Evolutionary conservation across 2,888 invertebrate genomes (phyloP).

Genomic region (Phengaris alcon): DNA sequence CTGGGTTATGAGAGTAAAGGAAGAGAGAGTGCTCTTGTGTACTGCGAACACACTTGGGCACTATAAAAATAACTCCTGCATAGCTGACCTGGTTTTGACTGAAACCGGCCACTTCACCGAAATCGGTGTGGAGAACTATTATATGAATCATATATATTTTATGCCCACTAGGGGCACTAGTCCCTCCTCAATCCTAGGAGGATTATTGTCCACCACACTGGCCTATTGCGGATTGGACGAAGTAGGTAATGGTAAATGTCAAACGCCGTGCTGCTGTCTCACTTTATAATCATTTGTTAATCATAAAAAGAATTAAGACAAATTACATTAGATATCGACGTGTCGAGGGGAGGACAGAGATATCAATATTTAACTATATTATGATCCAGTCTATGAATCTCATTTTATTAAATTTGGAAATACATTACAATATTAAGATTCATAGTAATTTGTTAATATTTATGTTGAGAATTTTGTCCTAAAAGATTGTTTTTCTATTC

Average conservation of each 20-base stretch:
- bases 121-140: too few species aligned
- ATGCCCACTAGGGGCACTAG: too few species aligned
- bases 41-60: too few species aligned
- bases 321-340: constrained; percentile 18
- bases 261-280: constrained; percentile 10
- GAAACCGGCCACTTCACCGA: too few species aligned
- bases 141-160: too few species aligned
- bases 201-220: not conserved
- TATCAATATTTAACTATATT: not conserved
- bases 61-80: too few species aligned
- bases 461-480: not conserved
- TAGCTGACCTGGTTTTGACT: too few species aligned
- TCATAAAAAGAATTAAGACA: constrained; percentile 20
- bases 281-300: constrained; percentile 20
- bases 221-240: not conserved
- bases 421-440: not conserved
- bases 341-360: constrained; percentile 5
- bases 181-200: too few species aligned
- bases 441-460: too few species aligned
- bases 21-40: too few species aligned
- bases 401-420: constrained; percentile 4
- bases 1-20: too few species aligned
- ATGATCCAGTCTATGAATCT: not conserved
- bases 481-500: too few species aligned
- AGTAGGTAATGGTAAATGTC: not conserved